Percentiles rank a stretch among this genome's conserved stretches.
These are phyloP conservation scores for Oscheius sp. DNA, from an alignment of 2,888 invertebrate species.

Conservation along the genomic window DNA sequence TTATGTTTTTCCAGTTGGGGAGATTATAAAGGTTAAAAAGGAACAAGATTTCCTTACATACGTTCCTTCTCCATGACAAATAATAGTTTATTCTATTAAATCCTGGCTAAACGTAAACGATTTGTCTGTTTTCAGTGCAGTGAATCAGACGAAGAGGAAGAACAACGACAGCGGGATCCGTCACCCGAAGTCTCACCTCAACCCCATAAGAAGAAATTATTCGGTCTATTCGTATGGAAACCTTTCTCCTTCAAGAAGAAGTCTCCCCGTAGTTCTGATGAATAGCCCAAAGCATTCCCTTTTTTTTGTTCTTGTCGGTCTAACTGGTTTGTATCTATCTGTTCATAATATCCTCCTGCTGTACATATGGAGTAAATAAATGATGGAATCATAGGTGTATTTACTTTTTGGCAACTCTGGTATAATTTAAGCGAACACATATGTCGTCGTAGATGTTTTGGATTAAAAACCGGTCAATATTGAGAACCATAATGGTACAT, in stretches of 20 bases:
- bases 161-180: conserved; percentile 14
- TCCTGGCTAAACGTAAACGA: background rate
- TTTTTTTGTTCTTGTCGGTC: background rate
- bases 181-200: conserved; percentile 11
- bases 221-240: conserved; percentile 31
- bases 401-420: too few relatives aligned
- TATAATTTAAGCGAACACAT: too few relatives aligned
- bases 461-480: too few relatives aligned
- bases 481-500: too few relatives aligned
- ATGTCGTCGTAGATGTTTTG: too few relatives aligned
- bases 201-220: conserved; percentile 25
- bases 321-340: background rate
- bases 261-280: background rate
- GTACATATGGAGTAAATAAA: conserved; percentile 3
- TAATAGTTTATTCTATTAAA: too few relatives aligned
- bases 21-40: too few relatives aligned
- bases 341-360: conserved; percentile 17
- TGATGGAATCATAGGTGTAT: background rate
- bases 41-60: too few relatives aligned
- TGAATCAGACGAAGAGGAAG: conserved; percentile 7
- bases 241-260: conserved; percentile 37
- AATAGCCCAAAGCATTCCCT: background rate
- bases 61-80: too few relatives aligned
- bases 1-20: too few relatives aligned
- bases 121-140: conserved; percentile 26